These are phyloP conservation scores for Nemotelus nigrinus DNA, from an alignment of 2,888 invertebrate species.

Conservation along the genomic window DNA sequence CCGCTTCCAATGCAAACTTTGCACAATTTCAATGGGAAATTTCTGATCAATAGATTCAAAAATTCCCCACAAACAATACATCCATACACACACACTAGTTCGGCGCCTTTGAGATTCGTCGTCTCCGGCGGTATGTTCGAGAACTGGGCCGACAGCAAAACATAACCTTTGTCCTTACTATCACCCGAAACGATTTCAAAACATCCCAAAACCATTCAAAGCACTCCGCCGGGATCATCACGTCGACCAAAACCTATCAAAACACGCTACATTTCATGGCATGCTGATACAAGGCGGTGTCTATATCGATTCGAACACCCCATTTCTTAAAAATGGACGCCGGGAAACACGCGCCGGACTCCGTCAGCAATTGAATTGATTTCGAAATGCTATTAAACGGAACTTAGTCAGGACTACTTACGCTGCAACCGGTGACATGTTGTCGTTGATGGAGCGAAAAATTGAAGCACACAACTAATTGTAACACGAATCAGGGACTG, in stretches of 20 bases:
- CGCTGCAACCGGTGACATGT: constrained; percentile 48
- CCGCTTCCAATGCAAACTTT: too few relatives aligned
- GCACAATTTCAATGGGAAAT: constrained; percentile 13
- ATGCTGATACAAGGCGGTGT: constrained; percentile 27
- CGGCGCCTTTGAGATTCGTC: background rate
- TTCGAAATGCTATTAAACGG: background rate
- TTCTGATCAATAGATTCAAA: background rate
- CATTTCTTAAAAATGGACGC: constrained; percentile 56
- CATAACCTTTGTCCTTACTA: constrained; percentile 38
- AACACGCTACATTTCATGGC: too few relatives aligned
- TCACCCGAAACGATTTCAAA: background rate
- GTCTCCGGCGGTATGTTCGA: constrained; percentile 28
- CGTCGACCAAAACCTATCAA: too few relatives aligned
- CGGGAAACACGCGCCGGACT: constrained; percentile 53
- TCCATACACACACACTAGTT: background rate
- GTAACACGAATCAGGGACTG: constrained; percentile 24
- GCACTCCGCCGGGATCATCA: too few relatives aligned
- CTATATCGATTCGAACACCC: constrained; percentile 33
- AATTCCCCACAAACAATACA: constrained; percentile 4
- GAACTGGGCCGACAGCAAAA: constrained; percentile 27
- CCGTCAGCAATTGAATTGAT: background rate
- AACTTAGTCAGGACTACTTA: constrained; percentile 43
- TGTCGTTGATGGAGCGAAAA: background rate
- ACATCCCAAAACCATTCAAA: too few relatives aligned
- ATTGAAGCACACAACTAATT: background rate